A percentile compares a stretch with the other conserved stretches of the same genome.
Evolutionary conservation across 2,113 vertebrate species (phyloP).

Genomic region (Gallinago paraguaiae): DNA sequence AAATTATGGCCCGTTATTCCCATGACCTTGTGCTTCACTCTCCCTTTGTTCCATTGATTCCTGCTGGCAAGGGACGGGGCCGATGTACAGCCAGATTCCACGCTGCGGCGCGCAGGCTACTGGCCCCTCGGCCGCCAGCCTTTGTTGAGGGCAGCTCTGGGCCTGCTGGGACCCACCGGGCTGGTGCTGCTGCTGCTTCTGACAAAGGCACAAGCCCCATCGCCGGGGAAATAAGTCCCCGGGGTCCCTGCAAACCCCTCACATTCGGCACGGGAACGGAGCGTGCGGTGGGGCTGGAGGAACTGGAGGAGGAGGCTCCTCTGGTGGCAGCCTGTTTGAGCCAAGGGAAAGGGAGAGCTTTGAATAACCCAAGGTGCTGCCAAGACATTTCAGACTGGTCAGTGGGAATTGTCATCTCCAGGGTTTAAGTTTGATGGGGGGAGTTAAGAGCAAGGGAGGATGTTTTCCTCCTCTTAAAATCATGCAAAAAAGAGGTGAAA

Average conservation of each 20-base stretch:
- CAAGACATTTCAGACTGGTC: not conserved
- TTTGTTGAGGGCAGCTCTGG: slow-evolving; percentile 28
- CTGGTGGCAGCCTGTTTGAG: not conserved
- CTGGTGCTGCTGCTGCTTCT: not conserved
- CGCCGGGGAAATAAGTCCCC: not conserved
- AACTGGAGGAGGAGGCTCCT: not conserved
- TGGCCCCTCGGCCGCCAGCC: not conserved
- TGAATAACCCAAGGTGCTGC: not conserved
- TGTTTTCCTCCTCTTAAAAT: not conserved
- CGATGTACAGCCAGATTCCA: not conserved
- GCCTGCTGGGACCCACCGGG: not conserved
- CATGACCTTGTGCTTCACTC: slow-evolving; percentile 58
- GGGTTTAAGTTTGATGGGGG: not conserved
- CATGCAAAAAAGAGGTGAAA: not conserved
- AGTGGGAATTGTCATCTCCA: not conserved
- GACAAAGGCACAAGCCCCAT: not conserved
- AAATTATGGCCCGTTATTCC: slow-evolving; percentile 32
- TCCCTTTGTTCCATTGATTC: slow-evolving; percentile 54
- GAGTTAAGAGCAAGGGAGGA: not conserved
- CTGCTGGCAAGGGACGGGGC: slow-evolving; percentile 5
- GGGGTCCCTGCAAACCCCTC: not conserved
- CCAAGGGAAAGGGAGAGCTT: not conserved
- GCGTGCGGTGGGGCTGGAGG: not conserved
- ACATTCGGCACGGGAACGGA: not conserved
- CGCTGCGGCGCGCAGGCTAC: not conserved